phyloP scores from a whole-genome alignment of 2,797 vertebrate genomes.

The Prunella strophiata region DNA sequence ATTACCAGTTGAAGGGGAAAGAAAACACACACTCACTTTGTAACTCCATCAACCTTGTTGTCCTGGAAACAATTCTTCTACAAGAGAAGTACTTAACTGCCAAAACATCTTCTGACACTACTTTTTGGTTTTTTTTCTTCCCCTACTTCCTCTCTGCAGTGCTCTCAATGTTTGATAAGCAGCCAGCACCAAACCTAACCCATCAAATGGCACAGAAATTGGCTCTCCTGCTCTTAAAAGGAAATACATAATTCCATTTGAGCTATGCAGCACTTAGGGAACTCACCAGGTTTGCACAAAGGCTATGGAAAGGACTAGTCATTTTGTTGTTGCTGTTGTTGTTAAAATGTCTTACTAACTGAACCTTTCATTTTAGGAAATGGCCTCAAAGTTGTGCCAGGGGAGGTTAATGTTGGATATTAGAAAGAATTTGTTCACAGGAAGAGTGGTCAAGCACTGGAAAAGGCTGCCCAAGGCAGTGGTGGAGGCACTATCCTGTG shows the following conservation, averaged over 20 bases:
- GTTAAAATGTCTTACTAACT: background rate
- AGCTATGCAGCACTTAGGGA: background rate
- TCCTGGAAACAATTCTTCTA: constrained; percentile 30
- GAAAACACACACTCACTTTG: background rate
- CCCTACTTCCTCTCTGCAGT: background rate
- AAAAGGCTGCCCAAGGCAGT: background rate
- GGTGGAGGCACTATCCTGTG: background rate
- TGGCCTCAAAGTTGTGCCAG: background rate
- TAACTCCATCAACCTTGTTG: constrained; percentile 24
- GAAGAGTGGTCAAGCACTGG: background rate
- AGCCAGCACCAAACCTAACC: background rate
- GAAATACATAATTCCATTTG: background rate
- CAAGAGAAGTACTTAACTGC: background rate
- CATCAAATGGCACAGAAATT: background rate
- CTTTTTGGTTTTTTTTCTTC: background rate
- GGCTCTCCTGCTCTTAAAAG: background rate
- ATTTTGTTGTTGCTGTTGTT: background rate
- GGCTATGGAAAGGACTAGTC: background rate
- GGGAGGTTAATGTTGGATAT: background rate
- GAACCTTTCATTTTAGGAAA: background rate
- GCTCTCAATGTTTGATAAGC: background rate
- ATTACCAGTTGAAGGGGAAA: background rate
- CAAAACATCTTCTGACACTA: background rate
- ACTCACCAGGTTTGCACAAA: background rate
- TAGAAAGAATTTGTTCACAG: background rate